Evolutionary conservation across 2,888 invertebrate species (phyloP).

Genomic region (Griposia aprilina): DNA sequence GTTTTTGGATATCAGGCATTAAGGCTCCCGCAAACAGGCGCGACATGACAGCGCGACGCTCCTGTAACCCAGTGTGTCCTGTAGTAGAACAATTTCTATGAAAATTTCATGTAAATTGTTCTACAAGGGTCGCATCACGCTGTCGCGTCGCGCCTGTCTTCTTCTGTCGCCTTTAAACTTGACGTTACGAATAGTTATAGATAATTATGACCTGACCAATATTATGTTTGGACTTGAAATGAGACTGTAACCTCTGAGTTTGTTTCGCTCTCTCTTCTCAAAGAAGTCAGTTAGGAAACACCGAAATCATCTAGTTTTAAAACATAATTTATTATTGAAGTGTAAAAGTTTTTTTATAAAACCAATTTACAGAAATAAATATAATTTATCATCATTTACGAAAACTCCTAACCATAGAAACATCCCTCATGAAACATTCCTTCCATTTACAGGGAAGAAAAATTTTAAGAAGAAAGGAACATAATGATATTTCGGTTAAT

Average conservation of each 20-base stretch:
- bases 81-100: no score
- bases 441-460: not conserved
- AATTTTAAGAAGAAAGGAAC: constrained; percentile 1
- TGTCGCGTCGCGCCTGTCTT: no score
- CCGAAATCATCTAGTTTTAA: not conserved
- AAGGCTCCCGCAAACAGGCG: no score
- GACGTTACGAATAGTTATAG: not conserved
- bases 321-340: not conserved
- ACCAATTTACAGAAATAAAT: not conserved
- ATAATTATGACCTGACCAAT: not conserved
- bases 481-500: constrained; percentile 27
- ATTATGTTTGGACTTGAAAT: not conserved
- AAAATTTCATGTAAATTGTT: no score
- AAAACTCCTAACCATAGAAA: not conserved
- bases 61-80: no score
- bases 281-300: not conserved
- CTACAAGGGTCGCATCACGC: no score
- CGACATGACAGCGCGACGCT: no score
- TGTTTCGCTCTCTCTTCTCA: not conserved
- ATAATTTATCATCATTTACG: not conserved
- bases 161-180: not conserved
- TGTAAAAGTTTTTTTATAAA: not conserved
- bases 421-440: not conserved
- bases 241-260: not conserved
- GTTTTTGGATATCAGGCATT: not conserved